Conservation (phyloP, 2,113 vertebrate species). For the Epinephelus lanceolatus region DNA sequence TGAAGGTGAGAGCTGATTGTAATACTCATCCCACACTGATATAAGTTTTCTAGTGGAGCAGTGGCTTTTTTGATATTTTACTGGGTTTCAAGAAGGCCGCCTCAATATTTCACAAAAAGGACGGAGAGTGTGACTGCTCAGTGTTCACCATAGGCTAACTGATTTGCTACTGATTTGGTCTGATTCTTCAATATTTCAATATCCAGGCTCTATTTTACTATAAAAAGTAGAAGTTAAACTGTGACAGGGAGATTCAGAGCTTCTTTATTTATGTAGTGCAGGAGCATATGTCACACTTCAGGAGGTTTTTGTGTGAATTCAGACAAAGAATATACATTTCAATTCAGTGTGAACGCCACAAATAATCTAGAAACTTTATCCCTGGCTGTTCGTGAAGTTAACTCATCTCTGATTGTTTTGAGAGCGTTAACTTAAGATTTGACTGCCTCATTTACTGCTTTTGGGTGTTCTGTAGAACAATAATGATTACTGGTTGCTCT, state of each 20-base stretch:
- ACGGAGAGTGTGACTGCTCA: background rate
- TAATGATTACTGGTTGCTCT: background rate
- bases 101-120: background rate
- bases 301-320: background rate
- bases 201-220: background rate
- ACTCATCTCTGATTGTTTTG: background rate
- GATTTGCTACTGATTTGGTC: background rate
- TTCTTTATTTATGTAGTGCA: background rate
- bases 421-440: background rate
- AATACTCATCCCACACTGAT: background rate
- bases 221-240: background rate
- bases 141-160: background rate
- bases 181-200: background rate
- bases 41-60: background rate
- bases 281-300: background rate
- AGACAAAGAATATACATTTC: background rate
- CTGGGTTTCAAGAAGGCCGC: background rate
- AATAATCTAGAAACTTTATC: background rate
- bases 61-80: background rate
- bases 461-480: background rate
- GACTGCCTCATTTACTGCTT: background rate
- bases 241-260: background rate
- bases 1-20: conserved; percentile 54
- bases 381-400: background rate
- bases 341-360: background rate